These are phyloP conservation scores for Coenonympha glycerion DNA, from an alignment of 2,888 invertebrate genomes.

Conservation along the genomic window DNA sequence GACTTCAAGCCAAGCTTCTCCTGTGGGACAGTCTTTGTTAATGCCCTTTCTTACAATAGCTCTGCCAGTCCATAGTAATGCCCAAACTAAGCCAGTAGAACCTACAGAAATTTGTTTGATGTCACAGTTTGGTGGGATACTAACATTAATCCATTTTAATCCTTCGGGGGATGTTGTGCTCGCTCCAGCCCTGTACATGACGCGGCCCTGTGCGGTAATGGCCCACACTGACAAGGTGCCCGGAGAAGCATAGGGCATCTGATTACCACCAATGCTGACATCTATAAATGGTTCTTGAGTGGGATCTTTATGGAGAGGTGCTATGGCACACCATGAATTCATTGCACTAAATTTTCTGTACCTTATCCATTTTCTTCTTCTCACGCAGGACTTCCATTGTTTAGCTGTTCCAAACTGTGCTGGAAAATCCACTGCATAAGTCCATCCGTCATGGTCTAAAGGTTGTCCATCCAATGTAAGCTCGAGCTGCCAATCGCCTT, in stretches of 20 bases:
- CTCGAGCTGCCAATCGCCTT: constrained; percentile 94
- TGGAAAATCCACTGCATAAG: constrained; percentile 94
- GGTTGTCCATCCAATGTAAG: constrained; percentile 89
- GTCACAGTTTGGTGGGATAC: constrained; percentile 85
- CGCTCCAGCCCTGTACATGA: constrained; percentile 90
- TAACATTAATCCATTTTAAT: constrained; percentile 86
- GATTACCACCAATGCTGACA: constrained; percentile 89
- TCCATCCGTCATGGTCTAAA: constrained; percentile 94
- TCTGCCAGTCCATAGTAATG: constrained; percentile 87
- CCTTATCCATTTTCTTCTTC: constrained; percentile 92
- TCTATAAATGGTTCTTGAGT: constrained; percentile 96
- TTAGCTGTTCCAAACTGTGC: constrained; percentile 86
- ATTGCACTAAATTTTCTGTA: constrained; percentile 91
- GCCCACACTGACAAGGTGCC: constrained; percentile 93
- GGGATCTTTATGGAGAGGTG: constrained; percentile 90
- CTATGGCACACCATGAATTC: constrained; percentile 94
- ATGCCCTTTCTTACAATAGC: constrained; percentile 88
- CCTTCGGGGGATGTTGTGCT: constrained; percentile 88
- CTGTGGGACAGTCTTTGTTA: constrained; percentile 83
- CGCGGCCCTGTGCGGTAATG: constrained; percentile 92
- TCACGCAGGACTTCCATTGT: constrained; percentile 92
- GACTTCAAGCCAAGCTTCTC: constrained; percentile 87
- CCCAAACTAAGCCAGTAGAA: constrained; percentile 91
- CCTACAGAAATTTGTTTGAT: constrained; percentile 91
- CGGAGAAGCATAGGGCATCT: constrained; percentile 83